These are phyloP conservation scores for Encarsia formosa DNA, from an alignment of 2,888 invertebrate species.

Conservation along the genomic window DNA sequence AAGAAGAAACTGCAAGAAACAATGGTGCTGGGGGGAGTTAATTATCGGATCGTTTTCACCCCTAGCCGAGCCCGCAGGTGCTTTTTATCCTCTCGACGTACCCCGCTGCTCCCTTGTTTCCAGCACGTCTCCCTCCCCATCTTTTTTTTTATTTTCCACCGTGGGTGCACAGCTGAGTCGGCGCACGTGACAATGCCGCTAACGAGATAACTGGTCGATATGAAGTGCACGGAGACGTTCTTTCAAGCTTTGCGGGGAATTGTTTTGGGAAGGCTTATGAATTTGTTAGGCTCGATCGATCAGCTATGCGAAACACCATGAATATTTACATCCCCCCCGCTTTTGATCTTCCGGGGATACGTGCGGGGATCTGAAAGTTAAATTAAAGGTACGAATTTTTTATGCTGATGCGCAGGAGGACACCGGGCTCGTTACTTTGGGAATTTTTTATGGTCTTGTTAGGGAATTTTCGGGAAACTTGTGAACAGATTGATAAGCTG, in stretches of 20 bases:
- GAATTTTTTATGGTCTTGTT: neutral
- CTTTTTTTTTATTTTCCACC: neutral
- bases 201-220: conserved; percentile 27
- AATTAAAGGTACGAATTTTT: too few relatives aligned
- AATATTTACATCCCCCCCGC: too few relatives aligned
- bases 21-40: conserved; percentile 35
- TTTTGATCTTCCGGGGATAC: too few relatives aligned
- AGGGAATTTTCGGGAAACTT: too few relatives aligned
- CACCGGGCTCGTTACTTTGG: neutral
- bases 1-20: too few relatives aligned
- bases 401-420: too few relatives aligned
- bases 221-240: neutral
- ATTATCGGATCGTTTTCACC: conserved; percentile 46
- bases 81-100: conserved; percentile 24
- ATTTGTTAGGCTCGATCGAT: too few relatives aligned
- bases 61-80: conserved; percentile 19
- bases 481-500: too few relatives aligned
- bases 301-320: too few relatives aligned
- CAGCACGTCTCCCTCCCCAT: conserved; percentile 36
- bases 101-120: conserved; percentile 39
- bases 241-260: too few relatives aligned
- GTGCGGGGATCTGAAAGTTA: too few relatives aligned
- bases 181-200: conserved; percentile 18
- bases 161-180: neutral
- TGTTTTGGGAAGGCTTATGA: too few relatives aligned